phyloP scores from a whole-genome alignment of 2,797 vertebrate species.

The Hippoglossus hippoglossus region DNA sequence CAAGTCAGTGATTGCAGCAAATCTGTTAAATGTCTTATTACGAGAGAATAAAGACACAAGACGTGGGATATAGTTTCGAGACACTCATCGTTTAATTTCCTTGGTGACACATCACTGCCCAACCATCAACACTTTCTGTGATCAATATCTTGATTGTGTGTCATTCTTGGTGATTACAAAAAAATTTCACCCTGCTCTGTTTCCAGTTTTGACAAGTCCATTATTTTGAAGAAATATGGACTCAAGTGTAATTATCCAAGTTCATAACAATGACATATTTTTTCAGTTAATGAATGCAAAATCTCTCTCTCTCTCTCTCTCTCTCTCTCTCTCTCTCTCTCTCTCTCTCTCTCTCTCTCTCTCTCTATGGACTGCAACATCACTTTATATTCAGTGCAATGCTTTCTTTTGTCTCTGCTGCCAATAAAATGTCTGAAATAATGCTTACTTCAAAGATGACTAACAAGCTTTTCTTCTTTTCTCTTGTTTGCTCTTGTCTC shows the following conservation, averaged over 20 bases:
- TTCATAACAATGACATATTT: slow-evolving; percentile 10
- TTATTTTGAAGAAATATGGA: slow-evolving; percentile 21
- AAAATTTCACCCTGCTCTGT: neutral
- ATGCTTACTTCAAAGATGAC: slow-evolving; percentile 48
- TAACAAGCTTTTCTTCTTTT: slow-evolving; percentile 53
- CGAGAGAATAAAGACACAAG: neutral
- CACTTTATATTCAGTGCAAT: slow-evolving; percentile 25
- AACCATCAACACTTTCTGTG: slow-evolving; percentile 21
- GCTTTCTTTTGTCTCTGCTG: slow-evolving; percentile 41
- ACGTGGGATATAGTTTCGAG: slow-evolving; percentile 24
- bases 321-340: too few species aligned
- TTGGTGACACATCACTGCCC: slow-evolving; percentile 8
- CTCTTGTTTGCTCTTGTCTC: slow-evolving; percentile 41
- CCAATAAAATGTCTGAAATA: slow-evolving; percentile 41
- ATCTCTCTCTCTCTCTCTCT: neutral
- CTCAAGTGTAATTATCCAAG: slow-evolving; percentile 1
- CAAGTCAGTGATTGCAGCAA: neutral
- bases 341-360: too few species aligned
- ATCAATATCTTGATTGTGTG: slow-evolving; percentile 12
- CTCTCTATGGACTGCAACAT: neutral
- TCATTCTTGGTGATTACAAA: slow-evolving; percentile 9
- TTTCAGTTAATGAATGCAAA: slow-evolving; percentile 6
- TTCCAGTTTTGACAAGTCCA: slow-evolving; percentile 16
- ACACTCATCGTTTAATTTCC: slow-evolving; percentile 30
- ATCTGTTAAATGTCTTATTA: slow-evolving; percentile 23